Conservation (phyloP, 2,113 vertebrate species). For the Dicentrarchus labrax region DNA sequence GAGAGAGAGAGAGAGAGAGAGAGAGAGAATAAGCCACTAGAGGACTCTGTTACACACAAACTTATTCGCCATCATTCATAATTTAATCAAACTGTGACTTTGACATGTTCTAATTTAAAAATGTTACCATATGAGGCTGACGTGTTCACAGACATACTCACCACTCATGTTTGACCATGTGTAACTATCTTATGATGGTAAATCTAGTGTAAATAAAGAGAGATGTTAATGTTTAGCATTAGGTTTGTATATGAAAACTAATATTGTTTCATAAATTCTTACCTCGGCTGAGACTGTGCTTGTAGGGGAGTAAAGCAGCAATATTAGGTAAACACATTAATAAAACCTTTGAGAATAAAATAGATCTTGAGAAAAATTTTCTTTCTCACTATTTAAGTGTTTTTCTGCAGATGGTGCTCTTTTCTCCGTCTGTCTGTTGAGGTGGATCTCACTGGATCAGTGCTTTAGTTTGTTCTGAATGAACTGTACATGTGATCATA, state of each 20-base stretch:
- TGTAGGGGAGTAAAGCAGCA: too few species aligned
- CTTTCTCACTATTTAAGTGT: background rate
- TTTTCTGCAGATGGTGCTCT: slow-evolving; percentile 2
- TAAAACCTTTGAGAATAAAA: too few species aligned
- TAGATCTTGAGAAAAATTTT: too few species aligned
- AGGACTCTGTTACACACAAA: slow-evolving; percentile 25
- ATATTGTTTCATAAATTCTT: background rate
- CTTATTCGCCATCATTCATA: too few species aligned
- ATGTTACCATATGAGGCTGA: background rate
- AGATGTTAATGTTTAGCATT: background rate
- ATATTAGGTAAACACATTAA: too few species aligned
- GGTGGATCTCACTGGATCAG: too few species aligned
- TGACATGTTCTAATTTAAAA: background rate
- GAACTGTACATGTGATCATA: background rate
- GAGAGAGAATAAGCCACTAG: background rate
- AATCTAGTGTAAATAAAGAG: background rate
- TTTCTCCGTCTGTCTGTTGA: background rate
- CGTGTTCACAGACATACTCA: background rate
- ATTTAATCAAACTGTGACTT: background rate
- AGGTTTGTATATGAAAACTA: too few species aligned
- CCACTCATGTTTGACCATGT: background rate
- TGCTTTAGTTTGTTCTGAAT: background rate
- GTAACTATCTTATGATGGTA: background rate
- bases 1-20: background rate
- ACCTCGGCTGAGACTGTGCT: too few species aligned